phyloP scores from a whole-genome alignment of 2,888 invertebrate genomes.

The Luffia ferchaultella region DNA sequence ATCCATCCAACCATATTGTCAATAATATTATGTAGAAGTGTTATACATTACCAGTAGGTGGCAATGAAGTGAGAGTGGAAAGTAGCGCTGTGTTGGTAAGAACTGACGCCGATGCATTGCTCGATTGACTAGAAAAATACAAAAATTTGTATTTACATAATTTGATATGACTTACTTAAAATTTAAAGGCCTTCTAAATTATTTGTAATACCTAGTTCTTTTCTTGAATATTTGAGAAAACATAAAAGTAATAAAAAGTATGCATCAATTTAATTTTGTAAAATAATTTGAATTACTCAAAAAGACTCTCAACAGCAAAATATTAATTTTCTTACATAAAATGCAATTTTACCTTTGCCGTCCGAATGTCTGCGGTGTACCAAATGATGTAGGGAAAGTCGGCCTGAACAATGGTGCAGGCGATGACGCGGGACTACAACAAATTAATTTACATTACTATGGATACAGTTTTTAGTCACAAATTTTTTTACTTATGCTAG shows the following conservation, averaged over 20 bases:
- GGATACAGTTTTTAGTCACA: not conserved
- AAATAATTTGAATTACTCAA: too few relatives aligned
- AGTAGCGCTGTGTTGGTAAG: constrained; percentile 48
- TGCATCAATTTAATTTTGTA: too few relatives aligned
- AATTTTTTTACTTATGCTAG: not conserved
- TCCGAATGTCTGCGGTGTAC: constrained; percentile 61
- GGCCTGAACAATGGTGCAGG: constrained; percentile 76
- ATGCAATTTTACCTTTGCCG: constrained; percentile 52
- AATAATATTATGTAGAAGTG: too few relatives aligned
- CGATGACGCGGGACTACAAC: constrained; percentile 67
- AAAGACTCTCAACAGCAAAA: too few relatives aligned
- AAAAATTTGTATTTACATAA: not conserved
- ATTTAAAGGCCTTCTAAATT: not conserved
- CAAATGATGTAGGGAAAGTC: constrained; percentile 76
- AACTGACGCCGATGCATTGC: constrained; percentile 35
- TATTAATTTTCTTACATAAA: too few relatives aligned
- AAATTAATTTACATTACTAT: constrained; percentile 2
- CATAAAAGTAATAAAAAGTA: too few relatives aligned
- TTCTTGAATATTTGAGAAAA: too few relatives aligned
- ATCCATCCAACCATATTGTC: too few relatives aligned
- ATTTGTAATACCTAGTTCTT: too few relatives aligned
- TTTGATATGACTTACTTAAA: not conserved
- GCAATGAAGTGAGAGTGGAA: constrained; percentile 49
- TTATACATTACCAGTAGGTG: constrained; percentile 44
- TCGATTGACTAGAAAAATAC: constrained; percentile 33